Percentiles rank a stretch among this genome's conserved stretches.
phyloP scores from a whole-genome alignment of 2,888 invertebrate species.

The Limnephilus lunatus region DNA sequence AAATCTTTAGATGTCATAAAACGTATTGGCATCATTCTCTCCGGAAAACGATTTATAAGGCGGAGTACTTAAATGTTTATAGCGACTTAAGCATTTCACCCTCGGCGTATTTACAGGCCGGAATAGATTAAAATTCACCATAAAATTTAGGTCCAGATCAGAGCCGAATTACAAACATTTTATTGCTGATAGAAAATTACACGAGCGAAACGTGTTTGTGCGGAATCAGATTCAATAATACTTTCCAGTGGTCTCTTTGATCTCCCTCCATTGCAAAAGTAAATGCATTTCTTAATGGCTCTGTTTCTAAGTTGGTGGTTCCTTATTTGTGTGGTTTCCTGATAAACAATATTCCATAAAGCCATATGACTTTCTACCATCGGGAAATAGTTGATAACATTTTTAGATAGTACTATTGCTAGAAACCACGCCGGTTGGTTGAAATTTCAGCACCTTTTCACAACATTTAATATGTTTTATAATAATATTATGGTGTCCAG shows the following conservation, averaged over 20 bases:
- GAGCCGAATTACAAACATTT: neutral
- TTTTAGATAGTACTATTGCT: no score
- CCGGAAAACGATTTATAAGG: neutral
- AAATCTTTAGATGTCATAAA: neutral
- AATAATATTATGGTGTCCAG: no score
- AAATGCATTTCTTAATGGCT: neutral
- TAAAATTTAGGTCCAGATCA: constrained; percentile 12
- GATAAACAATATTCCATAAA: neutral
- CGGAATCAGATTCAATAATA: neutral
- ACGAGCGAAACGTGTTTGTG: neutral
- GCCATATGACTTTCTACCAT: no score
- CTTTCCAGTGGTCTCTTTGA: neutral
- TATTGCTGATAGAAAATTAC: neutral
- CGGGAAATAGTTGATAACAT: no score
- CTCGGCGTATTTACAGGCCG: constrained; percentile 33
- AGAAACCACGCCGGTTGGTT: no score
- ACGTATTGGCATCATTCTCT: neutral
- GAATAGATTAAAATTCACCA: constrained; percentile 32
- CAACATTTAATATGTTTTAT: no score
- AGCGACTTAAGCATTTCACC: constrained; percentile 8
- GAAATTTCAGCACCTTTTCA: no score
- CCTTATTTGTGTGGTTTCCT: neutral
- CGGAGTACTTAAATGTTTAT: constrained; percentile 6
- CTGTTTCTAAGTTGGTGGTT: neutral
- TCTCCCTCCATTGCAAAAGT: neutral